Conservation (phyloP, 2,113 vertebrate genomes). For the Otolemur garnettii region DNA sequence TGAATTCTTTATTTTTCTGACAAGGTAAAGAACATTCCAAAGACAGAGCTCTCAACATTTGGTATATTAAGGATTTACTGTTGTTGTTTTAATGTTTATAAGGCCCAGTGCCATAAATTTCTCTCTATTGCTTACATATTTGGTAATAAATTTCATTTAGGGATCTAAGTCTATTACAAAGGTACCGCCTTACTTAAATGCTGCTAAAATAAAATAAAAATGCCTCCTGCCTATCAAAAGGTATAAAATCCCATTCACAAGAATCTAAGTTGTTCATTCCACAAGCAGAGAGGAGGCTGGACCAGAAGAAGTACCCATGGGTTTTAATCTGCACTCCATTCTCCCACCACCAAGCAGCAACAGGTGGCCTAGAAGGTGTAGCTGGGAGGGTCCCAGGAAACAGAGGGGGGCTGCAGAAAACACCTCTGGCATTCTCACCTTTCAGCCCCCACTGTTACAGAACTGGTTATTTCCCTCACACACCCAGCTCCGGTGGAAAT, state of each 20-base stretch:
- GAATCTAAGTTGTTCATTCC: neutral
- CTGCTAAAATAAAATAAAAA: neutral
- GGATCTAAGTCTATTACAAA: neutral
- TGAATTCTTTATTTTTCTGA: neutral
- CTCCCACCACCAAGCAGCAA: neutral
- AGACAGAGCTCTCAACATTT: neutral
- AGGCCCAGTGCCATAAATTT: neutral
- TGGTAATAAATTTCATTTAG: conserved; percentile 3
- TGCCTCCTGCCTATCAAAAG: neutral
- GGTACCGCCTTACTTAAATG: neutral
- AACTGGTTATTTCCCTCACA: neutral
- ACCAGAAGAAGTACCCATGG: neutral
- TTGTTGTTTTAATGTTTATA: neutral
- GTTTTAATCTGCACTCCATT: neutral
- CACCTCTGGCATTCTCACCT: neutral
- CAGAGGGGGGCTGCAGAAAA: neutral
- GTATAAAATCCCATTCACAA: neutral
- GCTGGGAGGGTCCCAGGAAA: too few species aligned
- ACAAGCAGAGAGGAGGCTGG: neutral
- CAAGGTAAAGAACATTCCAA: neutral
- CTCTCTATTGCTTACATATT: neutral
- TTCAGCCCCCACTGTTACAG: neutral
- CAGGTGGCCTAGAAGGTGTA: neutral
- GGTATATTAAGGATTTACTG: neutral
- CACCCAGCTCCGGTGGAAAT: neutral